Conservation (phyloP, 2,888 invertebrate species). For the Eristalis tenax region DNA sequence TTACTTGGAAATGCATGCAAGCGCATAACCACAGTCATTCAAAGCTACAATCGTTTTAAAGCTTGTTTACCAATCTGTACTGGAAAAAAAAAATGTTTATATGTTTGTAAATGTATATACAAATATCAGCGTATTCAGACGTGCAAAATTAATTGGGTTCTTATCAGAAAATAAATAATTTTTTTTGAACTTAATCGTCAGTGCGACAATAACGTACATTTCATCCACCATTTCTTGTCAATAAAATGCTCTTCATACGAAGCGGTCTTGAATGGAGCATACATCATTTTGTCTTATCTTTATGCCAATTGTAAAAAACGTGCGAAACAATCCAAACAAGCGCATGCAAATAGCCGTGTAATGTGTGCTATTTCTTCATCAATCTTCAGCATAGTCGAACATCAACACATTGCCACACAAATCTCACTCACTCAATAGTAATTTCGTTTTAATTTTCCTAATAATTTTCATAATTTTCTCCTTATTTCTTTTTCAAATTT, state of each 20-base stretch:
- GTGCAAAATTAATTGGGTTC: conserved; percentile 15
- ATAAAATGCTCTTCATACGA: conserved; percentile 51
- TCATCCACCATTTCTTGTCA: conserved; percentile 67
- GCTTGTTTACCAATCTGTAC: neutral
- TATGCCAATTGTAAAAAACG: conserved; percentile 7
- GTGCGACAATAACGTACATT: conserved; percentile 60
- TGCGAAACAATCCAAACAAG: neutral
- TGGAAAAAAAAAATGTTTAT: neutral
- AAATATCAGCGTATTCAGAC: neutral
- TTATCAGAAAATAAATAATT: conserved; percentile 39
- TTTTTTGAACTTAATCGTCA: conserved; percentile 7
- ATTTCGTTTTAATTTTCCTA: conserved; percentile 68
- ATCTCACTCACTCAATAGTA: conserved; percentile 71
- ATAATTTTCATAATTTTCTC: conserved; percentile 53
- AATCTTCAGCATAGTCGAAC: conserved; percentile 1
- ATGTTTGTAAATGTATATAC: neutral
- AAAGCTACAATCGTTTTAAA: no score
- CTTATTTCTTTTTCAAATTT: neutral
- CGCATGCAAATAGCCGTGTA: conserved; percentile 20
- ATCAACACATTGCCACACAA: conserved; percentile 19
- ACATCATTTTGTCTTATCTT: conserved; percentile 43
- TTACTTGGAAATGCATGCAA: no score
- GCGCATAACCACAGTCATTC: no score
- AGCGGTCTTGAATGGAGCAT: conserved; percentile 46
- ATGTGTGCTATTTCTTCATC: conserved; percentile 2